Evolutionary conservation across 2,888 invertebrate genomes (phyloP).

Genomic region (Sinelater perroti): DNA sequence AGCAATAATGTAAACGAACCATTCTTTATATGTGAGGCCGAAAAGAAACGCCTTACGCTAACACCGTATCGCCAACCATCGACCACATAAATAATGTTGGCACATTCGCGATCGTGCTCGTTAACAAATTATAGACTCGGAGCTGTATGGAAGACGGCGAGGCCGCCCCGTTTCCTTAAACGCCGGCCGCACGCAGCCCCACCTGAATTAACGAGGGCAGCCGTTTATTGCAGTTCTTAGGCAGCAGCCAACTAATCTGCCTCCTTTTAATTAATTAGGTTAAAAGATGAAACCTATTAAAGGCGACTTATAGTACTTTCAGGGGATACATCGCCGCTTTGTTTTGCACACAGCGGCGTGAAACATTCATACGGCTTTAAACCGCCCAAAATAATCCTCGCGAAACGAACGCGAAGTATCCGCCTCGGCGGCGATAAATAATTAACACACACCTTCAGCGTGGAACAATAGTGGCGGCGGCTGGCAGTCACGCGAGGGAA

Average conservation of each 20-base stretch:
- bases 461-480: constrained; percentile 4
- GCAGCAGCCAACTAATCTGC: constrained; percentile 26
- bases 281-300: constrained; percentile 36
- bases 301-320: constrained; percentile 24
- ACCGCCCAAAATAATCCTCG: constrained; percentile 16
- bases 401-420: constrained; percentile 17
- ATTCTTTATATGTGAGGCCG: no score
- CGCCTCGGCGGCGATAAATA: constrained; percentile 23
- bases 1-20: no score
- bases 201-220: constrained; percentile 35
- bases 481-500: constrained; percentile 10
- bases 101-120: constrained; percentile 23
- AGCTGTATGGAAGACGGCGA: constrained; percentile 44
- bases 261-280: constrained; percentile 36
- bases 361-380: constrained; percentile 9
- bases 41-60: no score
- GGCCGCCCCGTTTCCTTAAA: constrained; percentile 45
- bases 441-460: constrained; percentile 15
- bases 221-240: constrained; percentile 32
- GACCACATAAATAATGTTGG: constrained; percentile 22
- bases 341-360: background rate
- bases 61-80: background rate
- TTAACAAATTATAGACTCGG: constrained; percentile 43
- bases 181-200: constrained; percentile 40
- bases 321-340: constrained; percentile 24